Base-by-base conservation (phyloP, 2,888 invertebrate genomes). In the Apomyelois bistriatella region DNA sequence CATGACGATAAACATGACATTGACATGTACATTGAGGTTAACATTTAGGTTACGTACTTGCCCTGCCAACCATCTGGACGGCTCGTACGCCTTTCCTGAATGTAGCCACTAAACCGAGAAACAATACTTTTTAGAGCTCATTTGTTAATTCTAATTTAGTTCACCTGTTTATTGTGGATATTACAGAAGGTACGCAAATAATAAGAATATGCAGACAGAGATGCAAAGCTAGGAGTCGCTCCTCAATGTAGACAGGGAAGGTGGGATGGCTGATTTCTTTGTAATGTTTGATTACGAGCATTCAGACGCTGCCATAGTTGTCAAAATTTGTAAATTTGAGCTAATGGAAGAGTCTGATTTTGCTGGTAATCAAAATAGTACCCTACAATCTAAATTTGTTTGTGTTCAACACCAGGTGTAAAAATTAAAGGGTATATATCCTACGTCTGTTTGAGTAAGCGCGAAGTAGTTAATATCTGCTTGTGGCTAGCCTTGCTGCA, bases 61-160 rank as follows among this genome's bases (percentile, higher is more conserved):
- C 96, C 94, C 97, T 94, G 93, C 98, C 97, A 92, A 97, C 97
- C 95, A 97, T 96, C 94, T 97, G 98, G 92, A 98, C 97, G 93
- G 98, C 98, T 92, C 98, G 96, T 91, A 99, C 99, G 93, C 99
- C 98, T 93, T 99, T 98, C 95, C 98, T 97, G 96, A 99, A 99
- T 92, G 98, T 97, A 88, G 98, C 98, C 97, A 99, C 99, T 99
- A 94, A 90, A 90, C 84, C 87, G 85, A 87, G 82, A 90, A 90
- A 89, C 70, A 88, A 85, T 70, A 79, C 59, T 63, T 73, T 87
- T 78, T 79, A 74, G 78, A 78, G 64, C 73, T 78, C 70, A 72
- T 60, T 69, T 64, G 65, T 68, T 61, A 58, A 56, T 56, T 64
- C 63, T 68, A 72, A 66, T 69, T 76, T 71, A 74, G 60, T 65